A percentile compares a stretch with the other conserved stretches of the same genome.
phyloP scores from a whole-genome alignment of 2,113 vertebrate species.

The Alligator mississippiensis region DNA sequence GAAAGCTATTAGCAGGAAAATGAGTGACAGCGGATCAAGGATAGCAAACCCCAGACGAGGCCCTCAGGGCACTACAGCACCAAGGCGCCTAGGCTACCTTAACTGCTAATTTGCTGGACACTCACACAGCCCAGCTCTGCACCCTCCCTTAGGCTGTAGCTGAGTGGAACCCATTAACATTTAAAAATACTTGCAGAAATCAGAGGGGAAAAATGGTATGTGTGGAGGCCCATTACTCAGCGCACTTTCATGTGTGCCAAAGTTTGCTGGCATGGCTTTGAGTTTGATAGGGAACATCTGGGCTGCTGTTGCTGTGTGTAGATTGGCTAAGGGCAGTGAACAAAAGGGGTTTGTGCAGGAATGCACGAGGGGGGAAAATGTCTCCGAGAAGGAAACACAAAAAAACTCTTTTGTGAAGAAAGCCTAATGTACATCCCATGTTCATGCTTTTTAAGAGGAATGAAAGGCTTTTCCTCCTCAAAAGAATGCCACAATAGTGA shows the following conservation, averaged over 20 bases:
- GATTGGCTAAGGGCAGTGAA: slow-evolving; percentile 73
- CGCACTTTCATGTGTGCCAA: slow-evolving; percentile 80
- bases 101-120: slow-evolving; percentile 73
- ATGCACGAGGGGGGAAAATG: slow-evolving; percentile 32
- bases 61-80: slow-evolving; percentile 70
- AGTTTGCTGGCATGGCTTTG: slow-evolving; percentile 83
- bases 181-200: slow-evolving; percentile 85
- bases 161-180: slow-evolving; percentile 82
- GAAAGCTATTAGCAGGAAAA: slow-evolving; percentile 67
- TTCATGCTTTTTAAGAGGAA: slow-evolving; percentile 9
- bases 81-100: slow-evolving; percentile 74
- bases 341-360: slow-evolving; percentile 82
- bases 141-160: slow-evolving; percentile 64
- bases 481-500: neutral
- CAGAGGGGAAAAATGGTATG: slow-evolving; percentile 73
- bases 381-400: slow-evolving; percentile 20
- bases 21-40: slow-evolving; percentile 47
- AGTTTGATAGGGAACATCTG: slow-evolving; percentile 89
- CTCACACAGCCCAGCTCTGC: slow-evolving; percentile 67
- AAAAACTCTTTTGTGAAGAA: slow-evolving; percentile 9
- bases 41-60: slow-evolving; percentile 60
- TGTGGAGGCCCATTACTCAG: slow-evolving; percentile 82
- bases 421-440: slow-evolving; percentile 59
- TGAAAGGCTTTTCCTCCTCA: neutral
- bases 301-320: slow-evolving; percentile 73